Evolutionary conservation across 2,797 vertebrate species (phyloP).

Genomic region (Onychomys torridus): DNA sequence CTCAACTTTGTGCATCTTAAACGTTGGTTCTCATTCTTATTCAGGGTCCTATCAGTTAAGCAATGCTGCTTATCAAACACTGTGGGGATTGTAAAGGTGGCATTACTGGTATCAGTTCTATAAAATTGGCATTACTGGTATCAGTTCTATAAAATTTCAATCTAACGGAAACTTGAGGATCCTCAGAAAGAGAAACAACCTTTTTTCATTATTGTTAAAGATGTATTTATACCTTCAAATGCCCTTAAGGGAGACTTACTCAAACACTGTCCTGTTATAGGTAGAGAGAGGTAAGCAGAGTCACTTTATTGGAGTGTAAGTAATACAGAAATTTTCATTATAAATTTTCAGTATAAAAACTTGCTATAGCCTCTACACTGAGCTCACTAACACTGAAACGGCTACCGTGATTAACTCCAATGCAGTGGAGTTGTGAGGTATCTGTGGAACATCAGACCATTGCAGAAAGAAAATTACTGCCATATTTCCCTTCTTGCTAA

Average conservation of each 20-base stretch:
- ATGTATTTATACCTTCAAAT: conserved; percentile 36
- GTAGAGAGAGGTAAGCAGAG: conserved; percentile 26
- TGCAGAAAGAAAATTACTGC: conserved; percentile 27
- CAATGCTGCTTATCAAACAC: background rate
- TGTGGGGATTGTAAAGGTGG: conserved; percentile 29
- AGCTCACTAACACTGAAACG: conserved; percentile 37
- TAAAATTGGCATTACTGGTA: background rate
- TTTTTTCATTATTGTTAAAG: background rate
- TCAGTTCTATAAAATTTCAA: background rate
- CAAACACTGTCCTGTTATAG: background rate
- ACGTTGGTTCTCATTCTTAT: background rate
- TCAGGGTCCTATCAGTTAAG: background rate
- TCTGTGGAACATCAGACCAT: background rate
- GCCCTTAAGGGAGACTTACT: background rate
- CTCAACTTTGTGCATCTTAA: background rate
- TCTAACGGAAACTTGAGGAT: background rate
- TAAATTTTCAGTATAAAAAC: conserved; percentile 14
- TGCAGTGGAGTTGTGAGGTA: background rate
- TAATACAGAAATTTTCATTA: background rate
- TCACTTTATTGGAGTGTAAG: conserved; percentile 26
- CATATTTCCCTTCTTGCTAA: conserved; percentile 54
- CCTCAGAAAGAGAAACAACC: conserved; percentile 39
- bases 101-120: background rate
- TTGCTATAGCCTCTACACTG: background rate
- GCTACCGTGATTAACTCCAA: background rate